These are phyloP conservation scores for Drosophila littoralis DNA, from an alignment of 1,140 invertebrate genomes.

Conservation along the genomic window DNA sequence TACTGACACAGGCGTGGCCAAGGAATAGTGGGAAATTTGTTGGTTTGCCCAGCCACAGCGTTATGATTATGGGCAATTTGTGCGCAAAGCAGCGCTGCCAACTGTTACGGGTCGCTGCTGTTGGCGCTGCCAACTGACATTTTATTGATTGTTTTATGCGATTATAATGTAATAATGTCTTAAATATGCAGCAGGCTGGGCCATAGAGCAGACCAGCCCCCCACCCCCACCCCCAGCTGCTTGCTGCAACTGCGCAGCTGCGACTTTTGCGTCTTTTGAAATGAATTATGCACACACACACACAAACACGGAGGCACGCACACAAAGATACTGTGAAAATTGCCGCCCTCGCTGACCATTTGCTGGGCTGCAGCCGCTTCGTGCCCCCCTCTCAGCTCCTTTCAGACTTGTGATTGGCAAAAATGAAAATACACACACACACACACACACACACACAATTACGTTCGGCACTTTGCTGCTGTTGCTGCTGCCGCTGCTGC, in stretches of 20 bases:
- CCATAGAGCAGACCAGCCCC: constrained; percentile 1
- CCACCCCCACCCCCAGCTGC: constrained; percentile 1
- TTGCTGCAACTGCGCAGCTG: constrained; percentile 71
- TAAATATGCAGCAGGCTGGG: constrained; percentile 66
- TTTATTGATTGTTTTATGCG: constrained; percentile 84
- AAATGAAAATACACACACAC: constrained; percentile 36
- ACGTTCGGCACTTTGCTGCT: constrained; percentile 16
- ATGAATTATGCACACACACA: constrained; percentile 52
- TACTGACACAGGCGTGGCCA: constrained; percentile 65
- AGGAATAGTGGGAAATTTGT: constrained; percentile 73
- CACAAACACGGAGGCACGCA: constrained; percentile 2
- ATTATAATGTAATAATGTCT: constrained; percentile 84
- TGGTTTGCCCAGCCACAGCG: background rate
- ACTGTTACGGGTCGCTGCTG: background rate
- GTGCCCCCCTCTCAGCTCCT: constrained; percentile 28
- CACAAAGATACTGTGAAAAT: constrained; percentile 1
- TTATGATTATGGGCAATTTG: constrained; percentile 67
- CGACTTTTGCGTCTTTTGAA: constrained; percentile 62
- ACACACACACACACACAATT: constrained; percentile 30
- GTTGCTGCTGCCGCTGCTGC: background rate
- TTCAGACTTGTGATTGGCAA: constrained; percentile 69
- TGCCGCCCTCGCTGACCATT: constrained; percentile 43
- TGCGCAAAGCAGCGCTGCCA: constrained; percentile 32
- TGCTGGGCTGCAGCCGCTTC: constrained; percentile 42
- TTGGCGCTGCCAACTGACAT: constrained; percentile 62